phyloP scores from a whole-genome alignment of 2,113 vertebrate species.

The Callochromis pleurospilus region DNA sequence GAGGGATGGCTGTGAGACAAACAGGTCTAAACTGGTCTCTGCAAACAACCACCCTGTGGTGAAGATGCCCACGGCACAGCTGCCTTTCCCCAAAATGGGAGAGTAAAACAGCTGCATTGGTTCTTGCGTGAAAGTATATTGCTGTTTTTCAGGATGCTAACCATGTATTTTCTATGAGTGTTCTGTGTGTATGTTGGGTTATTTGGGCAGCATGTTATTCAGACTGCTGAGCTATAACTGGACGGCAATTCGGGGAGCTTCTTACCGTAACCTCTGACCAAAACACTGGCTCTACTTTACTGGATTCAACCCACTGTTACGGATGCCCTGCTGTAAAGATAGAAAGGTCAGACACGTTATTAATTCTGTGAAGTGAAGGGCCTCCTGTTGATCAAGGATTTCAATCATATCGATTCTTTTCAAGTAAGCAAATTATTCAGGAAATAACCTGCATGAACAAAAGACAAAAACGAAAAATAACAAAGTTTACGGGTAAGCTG shows the following conservation, averaged over 20 bases:
- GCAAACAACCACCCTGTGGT: slow-evolving; percentile 55
- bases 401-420: background rate
- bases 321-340: background rate
- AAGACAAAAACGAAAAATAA: rapidly evolving
- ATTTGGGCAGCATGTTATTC: slow-evolving; percentile 52
- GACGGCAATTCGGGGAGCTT: slow-evolving; percentile 12
- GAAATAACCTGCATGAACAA: background rate
- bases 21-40: slow-evolving; percentile 53
- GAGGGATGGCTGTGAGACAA: slow-evolving; percentile 13
- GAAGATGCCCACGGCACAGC: slow-evolving; percentile 41
- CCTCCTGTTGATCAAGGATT: background rate
- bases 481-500: background rate
- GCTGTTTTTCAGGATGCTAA: slow-evolving; percentile 39
- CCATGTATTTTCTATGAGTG: slow-evolving; percentile 29
- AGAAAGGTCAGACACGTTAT: background rate
- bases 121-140: slow-evolving; percentile 34
- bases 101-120: slow-evolving; percentile 17
- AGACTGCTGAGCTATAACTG: slow-evolving; percentile 46
- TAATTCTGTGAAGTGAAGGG: background rate
- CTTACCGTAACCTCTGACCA: slow-evolving; percentile 54
- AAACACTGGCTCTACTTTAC: slow-evolving; percentile 24
- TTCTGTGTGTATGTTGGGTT: slow-evolving; percentile 6
- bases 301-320: background rate
- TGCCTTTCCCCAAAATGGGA: slow-evolving; percentile 26
- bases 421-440: background rate